Conservation (phyloP, 2,797 vertebrate genomes). For the Thamnophis elegans region DNA sequence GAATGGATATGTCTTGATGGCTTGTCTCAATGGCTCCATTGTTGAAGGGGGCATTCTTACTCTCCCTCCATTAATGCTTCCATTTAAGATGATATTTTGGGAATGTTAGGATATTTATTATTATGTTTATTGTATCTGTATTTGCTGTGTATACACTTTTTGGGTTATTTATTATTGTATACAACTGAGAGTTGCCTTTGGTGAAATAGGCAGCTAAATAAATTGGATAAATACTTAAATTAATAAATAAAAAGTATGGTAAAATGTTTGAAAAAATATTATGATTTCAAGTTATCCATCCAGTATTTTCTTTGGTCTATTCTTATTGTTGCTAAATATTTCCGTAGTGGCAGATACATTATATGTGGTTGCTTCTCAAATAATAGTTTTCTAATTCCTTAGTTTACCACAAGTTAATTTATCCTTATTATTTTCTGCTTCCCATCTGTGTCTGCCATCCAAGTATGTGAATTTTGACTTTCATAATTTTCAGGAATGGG, state of each 20-base stretch:
- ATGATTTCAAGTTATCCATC: not conserved
- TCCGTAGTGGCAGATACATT: not conserved
- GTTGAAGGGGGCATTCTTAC: not conserved
- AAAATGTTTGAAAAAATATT: not conserved
- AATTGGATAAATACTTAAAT: not conserved
- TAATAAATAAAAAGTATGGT: not conserved
- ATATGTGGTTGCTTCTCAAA: not conserved
- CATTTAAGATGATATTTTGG: not conserved
- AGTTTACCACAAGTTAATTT: not conserved
- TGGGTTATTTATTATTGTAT: not conserved
- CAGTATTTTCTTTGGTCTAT: not conserved
- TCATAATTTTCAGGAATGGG: not conserved
- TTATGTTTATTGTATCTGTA: not conserved
- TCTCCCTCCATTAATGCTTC: too few species aligned
- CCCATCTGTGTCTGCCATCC: not conserved
- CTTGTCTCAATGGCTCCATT: not conserved
- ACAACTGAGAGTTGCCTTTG: not conserved
- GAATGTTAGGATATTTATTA: not conserved
- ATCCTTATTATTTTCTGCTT: not conserved
- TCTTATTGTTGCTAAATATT: not conserved
- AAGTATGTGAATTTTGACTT: not conserved
- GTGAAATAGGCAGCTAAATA: not conserved
- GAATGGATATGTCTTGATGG: not conserved
- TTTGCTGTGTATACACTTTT: not conserved
- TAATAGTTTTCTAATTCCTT: not conserved